phyloP scores from a whole-genome alignment of 2,888 invertebrate genomes.

The Matsumyia berberina region DNA sequence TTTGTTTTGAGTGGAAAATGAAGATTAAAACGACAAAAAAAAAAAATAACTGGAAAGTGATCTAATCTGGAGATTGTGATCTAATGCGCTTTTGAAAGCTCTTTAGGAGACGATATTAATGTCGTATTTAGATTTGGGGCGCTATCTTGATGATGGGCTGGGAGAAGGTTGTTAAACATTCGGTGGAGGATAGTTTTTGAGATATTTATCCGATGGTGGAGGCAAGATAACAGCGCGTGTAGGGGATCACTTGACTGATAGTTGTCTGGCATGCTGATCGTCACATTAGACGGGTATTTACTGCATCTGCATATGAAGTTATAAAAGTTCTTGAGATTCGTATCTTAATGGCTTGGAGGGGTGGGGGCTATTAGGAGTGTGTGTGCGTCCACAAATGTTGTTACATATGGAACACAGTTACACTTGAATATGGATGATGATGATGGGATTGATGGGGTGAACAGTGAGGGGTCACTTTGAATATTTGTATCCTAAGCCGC shows the following conservation, averaged over 20 bases:
- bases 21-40: slow-evolving; percentile 20
- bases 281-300: slow-evolving; percentile 26
- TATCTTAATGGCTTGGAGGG: slow-evolving; percentile 48
- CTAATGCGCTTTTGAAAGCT: slow-evolving; percentile 62
- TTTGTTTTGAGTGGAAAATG: background rate
- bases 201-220: slow-evolving; percentile 45
- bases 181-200: slow-evolving; percentile 3
- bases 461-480: slow-evolving; percentile 21
- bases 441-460: slow-evolving; percentile 51
- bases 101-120: slow-evolving; percentile 58
- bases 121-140: slow-evolving; percentile 43
- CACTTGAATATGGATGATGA: slow-evolving; percentile 56
- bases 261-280: slow-evolving; percentile 23
- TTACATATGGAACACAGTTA: slow-evolving; percentile 71
- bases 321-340: slow-evolving; percentile 63
- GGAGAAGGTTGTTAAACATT: slow-evolving; percentile 31
- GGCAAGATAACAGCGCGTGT: slow-evolving; percentile 17
- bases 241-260: slow-evolving; percentile 55
- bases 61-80: slow-evolving; percentile 70
- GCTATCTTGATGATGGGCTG: slow-evolving; percentile 40
- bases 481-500: background rate
- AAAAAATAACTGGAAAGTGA: too few species aligned
- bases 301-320: slow-evolving; percentile 63
- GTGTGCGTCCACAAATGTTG: slow-evolving; percentile 66
- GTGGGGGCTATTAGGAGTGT: slow-evolving; percentile 43